Base-by-base conservation (phyloP, 1,140 invertebrate species). In the Nephotettix cincticeps region DNA sequence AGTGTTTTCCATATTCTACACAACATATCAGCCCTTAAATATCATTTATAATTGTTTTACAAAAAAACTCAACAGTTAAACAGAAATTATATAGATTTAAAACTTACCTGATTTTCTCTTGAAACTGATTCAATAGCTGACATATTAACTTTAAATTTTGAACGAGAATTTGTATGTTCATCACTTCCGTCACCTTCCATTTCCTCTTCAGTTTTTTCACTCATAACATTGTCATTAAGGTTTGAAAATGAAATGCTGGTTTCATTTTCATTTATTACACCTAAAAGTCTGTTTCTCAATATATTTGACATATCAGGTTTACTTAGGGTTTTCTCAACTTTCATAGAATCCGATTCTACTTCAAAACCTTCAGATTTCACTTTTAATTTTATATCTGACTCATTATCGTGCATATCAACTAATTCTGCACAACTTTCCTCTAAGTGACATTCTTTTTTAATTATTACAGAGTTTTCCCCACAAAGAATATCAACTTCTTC, bases 31-130 rank as follows among this genome's bases (percentile, higher is more conserved):
- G 3, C 21, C 14, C 6, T n/a, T 51, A 3, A 19, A 19, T 51
- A 21, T 19, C 6, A 17, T 11, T 4, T 6, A 19, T 19, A 3
- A 51, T 51, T 17, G 4, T 51, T 4, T 51, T 9, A 51, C n/a
- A n/a, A 11, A 51, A 51, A 51, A 19, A 51, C 21, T 4, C 32
- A n/a, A n/a, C n/a, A n/a, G 36, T 40, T 6, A 40, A 40, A 17
- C 36, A 40, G 36, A 40, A 40, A 40, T 40, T 17, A 11, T 21
- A 4, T 54, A 4, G 23, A 21, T 19, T 19, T 36, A 36, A 14
- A 27, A 61, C 25, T 61, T 29, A 61, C 56, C 23, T 61, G 56
- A 27, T 61, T 25, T 61, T 61, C 56, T n/a, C n/a, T 61, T 27
- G 56, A 27, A 13, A 61, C 56, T 11, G 56, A 61, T 29, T 61